Percentiles rank a stretch among this genome's conserved stretches.
Evolutionary conservation across 23 tunicate genomes (phyloP).

Genomic region (Trididemnum nubilum): DNA sequence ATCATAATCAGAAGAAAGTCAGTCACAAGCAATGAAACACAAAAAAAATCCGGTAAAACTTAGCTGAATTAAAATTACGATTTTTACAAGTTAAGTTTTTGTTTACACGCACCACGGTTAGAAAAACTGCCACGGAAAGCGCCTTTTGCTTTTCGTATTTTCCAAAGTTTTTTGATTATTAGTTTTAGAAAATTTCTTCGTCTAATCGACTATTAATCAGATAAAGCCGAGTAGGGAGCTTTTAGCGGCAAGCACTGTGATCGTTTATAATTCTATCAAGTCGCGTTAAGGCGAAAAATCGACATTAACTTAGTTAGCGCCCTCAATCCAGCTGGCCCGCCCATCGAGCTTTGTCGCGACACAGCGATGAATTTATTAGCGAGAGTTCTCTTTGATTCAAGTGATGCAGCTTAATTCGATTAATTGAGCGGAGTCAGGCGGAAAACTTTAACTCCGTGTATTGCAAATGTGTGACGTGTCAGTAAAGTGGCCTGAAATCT

Average conservation of each 20-base stretch:
- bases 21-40: no score
- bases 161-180: no score
- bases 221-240: constrained; percentile 37
- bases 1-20: no score
- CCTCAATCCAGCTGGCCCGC: constrained; percentile 9
- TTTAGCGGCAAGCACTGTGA: constrained; percentile 40
- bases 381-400: background rate
- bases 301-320: constrained; percentile 57
- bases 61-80: no score
- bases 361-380: constrained; percentile 35
- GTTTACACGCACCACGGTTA: no score
- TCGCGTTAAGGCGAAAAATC: constrained; percentile 43
- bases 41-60: no score
- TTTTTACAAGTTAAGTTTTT: no score
- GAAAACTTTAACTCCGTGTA: background rate
- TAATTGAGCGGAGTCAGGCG: background rate
- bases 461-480: constrained; percentile 48
- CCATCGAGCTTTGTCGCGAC: background rate
- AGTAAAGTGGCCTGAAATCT: background rate
- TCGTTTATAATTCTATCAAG: constrained; percentile 59
- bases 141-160: no score
- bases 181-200: no score
- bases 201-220: constrained; percentile 32
- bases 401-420: background rate
- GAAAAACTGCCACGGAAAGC: no score